phyloP scores from a whole-genome alignment of 2,888 invertebrate species.

The Chaitophorus viminalis region DNA sequence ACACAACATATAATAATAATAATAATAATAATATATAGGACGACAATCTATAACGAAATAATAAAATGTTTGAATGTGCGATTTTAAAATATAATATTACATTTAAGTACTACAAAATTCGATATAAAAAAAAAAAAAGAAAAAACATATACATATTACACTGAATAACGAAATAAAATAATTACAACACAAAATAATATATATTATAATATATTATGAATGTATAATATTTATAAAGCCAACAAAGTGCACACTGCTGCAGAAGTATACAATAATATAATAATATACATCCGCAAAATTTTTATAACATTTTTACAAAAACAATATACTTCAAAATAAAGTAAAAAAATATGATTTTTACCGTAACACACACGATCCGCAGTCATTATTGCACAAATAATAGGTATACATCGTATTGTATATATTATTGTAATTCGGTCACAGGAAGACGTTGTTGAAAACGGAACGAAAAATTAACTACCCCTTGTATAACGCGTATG shows the following conservation, averaged over 20 bases:
- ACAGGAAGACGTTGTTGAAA: not conserved
- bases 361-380: not conserved
- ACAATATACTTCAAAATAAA: not conserved
- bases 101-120: constrained; percentile 44
- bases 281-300: not conserved
- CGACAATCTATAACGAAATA: constrained; percentile 4
- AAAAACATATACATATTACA: constrained; percentile 36
- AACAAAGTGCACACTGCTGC: not conserved
- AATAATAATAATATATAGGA: constrained; percentile 12
- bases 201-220: not conserved
- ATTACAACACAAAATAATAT: constrained; percentile 18
- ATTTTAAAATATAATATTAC: constrained; percentile 29
- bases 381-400: not conserved
- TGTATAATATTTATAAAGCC: not conserved
- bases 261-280: not conserved
- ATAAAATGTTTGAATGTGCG: constrained; percentile 42
- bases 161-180: constrained; percentile 57
- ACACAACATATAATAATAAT: not conserved
- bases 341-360: not conserved
- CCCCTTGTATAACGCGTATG: not conserved
- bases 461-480: not conserved
- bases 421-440: not conserved
- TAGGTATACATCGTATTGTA: not conserved
- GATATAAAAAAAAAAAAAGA: constrained; percentile 34
- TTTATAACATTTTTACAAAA: not conserved